Percentiles rank a stretch among this genome's conserved stretches.
phyloP scores from a whole-genome alignment of 2,888 invertebrate genomes.

The Eupsilia transversa region DNA sequence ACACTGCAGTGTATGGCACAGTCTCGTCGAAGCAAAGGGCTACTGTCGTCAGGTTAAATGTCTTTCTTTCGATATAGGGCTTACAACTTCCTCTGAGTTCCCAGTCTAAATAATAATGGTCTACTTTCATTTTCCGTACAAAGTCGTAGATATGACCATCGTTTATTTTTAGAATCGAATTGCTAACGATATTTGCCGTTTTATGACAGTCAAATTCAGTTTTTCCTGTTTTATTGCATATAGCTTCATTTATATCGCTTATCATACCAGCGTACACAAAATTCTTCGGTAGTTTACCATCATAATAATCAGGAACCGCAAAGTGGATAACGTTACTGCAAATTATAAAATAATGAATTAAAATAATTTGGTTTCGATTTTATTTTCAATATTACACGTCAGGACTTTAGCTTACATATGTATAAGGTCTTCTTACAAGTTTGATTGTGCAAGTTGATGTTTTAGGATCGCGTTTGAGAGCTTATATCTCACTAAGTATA shows the following conservation, averaged over 20 bases:
- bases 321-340: conserved; percentile 59
- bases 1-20: not conserved
- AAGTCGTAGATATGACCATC: conserved; percentile 28
- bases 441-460: not conserved
- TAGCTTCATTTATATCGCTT: not conserved
- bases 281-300: not conserved
- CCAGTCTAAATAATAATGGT: fast-evolving
- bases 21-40: conserved; percentile 26
- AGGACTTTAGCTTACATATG: not conserved
- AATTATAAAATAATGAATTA: not conserved
- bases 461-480: not conserved
- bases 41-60: conserved; percentile 17
- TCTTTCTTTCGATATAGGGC: not conserved
- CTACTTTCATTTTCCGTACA: conserved; percentile 19
- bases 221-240: not conserved
- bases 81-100: conserved; percentile 9
- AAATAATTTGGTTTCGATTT: not conserved
- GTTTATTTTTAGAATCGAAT: conserved; percentile 2
- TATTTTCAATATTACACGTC: not conserved
- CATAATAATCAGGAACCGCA: conserved; percentile 38
- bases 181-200: conserved; percentile 40
- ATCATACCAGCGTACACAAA: conserved; percentile 43
- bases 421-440: not conserved
- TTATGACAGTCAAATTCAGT: not conserved
- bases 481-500: not conserved